phyloP scores from a whole-genome alignment of 2,888 invertebrate genomes.

The Dolomedes plantarius region DNA sequence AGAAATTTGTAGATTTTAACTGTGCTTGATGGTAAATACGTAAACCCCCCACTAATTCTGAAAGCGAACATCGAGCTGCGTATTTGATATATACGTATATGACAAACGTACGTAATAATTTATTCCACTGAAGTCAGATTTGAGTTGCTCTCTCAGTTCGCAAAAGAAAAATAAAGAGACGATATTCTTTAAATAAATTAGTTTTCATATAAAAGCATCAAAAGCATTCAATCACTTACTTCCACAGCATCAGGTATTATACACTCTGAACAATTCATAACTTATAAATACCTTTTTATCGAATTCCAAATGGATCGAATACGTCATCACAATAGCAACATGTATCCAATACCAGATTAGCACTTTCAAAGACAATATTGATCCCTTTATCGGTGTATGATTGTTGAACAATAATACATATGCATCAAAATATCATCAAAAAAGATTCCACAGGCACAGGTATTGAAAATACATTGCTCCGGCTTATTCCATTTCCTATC shows the following conservation, averaged over 20 bases:
- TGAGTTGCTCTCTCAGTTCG: too few relatives aligned
- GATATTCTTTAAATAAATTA: too few relatives aligned
- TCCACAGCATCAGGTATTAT: background rate
- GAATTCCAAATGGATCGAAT: background rate
- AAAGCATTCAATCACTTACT: background rate
- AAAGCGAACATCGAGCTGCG: too few relatives aligned
- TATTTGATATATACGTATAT: too few relatives aligned
- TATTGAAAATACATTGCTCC: slow-evolving; percentile 36
- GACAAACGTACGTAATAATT: too few relatives aligned
- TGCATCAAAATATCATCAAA: background rate
- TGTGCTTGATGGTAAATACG: too few relatives aligned
- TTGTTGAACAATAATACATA: background rate
- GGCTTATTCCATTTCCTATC: slow-evolving; percentile 49
- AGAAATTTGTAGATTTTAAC: too few relatives aligned
- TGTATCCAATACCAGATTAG: background rate
- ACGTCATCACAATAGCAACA: slow-evolving; percentile 12
- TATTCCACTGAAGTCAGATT: too few relatives aligned
- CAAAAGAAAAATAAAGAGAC: too few relatives aligned
- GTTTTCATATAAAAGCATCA: too few relatives aligned
- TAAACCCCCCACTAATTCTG: too few relatives aligned
- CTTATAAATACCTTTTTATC: background rate
- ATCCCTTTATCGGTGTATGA: too few relatives aligned
- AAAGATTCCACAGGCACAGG: background rate
- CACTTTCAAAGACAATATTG: background rate
- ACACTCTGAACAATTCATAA: background rate